Base-by-base conservation (phyloP, 2,797 vertebrate genomes). In the Enteromius anoplus region DNA sequence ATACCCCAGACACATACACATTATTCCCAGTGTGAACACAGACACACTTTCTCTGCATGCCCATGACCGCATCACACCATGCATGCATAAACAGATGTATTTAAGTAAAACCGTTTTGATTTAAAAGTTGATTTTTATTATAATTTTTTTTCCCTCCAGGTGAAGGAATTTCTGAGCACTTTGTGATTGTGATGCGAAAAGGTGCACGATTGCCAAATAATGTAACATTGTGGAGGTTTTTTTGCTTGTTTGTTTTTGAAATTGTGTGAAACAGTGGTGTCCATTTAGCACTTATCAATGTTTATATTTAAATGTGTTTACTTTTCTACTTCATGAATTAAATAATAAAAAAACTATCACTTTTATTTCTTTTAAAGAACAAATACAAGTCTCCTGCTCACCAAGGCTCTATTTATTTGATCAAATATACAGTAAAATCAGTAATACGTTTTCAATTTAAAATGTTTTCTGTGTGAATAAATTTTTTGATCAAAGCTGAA, bases 121-220 rank as follows among this genome's bases (percentile, higher is more conserved):
- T 62, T 42, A 26, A 45, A 47, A 64, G 40, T 19, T 77, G n/a
- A 42, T 26, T 82, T 72, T 5, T 4, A 1, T 78, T n/a, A 64
- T 60, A 12, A 26, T 26, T 9, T 55, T 53, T 53, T 89, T 32
- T 89, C 89, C 70, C 85, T 62, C 90, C 91, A 98, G 98, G 97
- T 98, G 81, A 97, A 97, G 90, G 96, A 97, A 87, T 98, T 98
- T 92, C 85, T 98, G 92, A 96, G 91, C 89, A 94, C 89, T 0
- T 88, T 98, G 60, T 96, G 91, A 93, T 75, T 17, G 2, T 34
- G 45, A 65, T 78, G 45, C 49, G 12, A 51, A 58, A 62, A 29
- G 40, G 21, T 45, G 1, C 23, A 21, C 69, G 3, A 60, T 17
- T 37, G 34, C 2, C 8, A 34, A 8, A 49, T n/a, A 19, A 14